Base-by-base conservation (phyloP, 2,797 vertebrate genomes). In the Oreochromis mossambicus region DNA sequence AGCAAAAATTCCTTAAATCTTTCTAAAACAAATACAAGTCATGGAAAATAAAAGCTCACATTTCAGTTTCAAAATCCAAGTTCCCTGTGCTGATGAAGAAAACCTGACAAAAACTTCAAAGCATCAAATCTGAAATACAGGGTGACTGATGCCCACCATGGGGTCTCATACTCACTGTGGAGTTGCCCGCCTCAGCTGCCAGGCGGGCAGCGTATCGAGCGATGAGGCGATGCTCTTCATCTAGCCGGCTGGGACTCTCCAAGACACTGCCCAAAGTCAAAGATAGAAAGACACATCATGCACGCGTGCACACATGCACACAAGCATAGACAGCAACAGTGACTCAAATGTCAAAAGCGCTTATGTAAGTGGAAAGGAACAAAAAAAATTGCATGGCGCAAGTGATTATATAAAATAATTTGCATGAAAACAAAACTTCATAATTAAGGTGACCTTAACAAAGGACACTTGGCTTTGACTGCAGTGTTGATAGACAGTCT, bases 171-270 rank as follows among this genome's bases (percentile, higher is more conserved):
- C 98, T 98, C 88, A 99, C 98, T 34, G 97, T 89, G 85, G 96
- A 96, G 77, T 96, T 98, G n/a, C 97, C 97, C 17, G 98, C 98
- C 92, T 99, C 98, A 2, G 98, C 98, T 14, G 98, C 98, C 91
- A 99, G 94, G 15, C 98, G 96, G 12, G 98, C 98, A 5, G 98
- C 98, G 21, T 99, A 99, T 51, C 98, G 95, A 76, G 98, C 98
- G n/a, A 99, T 99, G 75, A 99, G 97, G 46, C 98, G 94, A 86
- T 99, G 98, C 90, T 99, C 98, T 92, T 99, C 98, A 9, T 99
- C 98, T 84, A 99, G 95, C 63, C 98, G 92, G 87, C 98, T 97
- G 4, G 98, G 98, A 93, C 98, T 99, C 91, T 99, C 98, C 95
- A 99, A 95, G 87, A 97, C 97, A 46, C 98, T 99, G 96, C 29